These are phyloP conservation scores for Heliornis fulica DNA, from an alignment of 2,113 vertebrate genomes.

Conservation along the genomic window DNA sequence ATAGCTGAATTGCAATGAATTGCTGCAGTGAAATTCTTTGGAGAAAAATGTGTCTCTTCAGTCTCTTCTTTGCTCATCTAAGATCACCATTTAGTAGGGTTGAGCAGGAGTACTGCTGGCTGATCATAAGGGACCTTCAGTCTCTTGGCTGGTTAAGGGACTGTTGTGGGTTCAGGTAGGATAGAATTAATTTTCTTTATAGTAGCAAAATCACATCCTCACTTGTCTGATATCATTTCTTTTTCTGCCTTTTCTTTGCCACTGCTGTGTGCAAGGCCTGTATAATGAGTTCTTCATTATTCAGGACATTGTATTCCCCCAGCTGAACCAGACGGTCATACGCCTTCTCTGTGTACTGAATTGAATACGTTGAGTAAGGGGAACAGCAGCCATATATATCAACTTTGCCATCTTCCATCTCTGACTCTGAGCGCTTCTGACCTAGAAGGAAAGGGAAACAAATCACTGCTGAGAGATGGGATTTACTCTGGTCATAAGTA, in stretches of 20 bases:
- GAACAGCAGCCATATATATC: slow-evolving; percentile 66
- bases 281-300: slow-evolving; percentile 55
- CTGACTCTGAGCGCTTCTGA: slow-evolving; percentile 68
- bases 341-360: slow-evolving; percentile 64
- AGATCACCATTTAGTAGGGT: not conserved
- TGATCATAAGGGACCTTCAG: not conserved
- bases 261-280: slow-evolving; percentile 64
- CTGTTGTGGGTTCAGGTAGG: no score
- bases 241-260: slow-evolving; percentile 33
- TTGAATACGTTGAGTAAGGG: slow-evolving; percentile 69
- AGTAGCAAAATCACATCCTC: not conserved
- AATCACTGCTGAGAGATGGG: not conserved
- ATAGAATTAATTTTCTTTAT: no score
- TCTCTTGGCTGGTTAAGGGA: not conserved
- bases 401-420: slow-evolving; percentile 73
- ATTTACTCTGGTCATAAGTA: not conserved
- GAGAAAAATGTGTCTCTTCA: not conserved
- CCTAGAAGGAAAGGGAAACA: slow-evolving; percentile 21
- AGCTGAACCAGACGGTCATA: slow-evolving; percentile 71
- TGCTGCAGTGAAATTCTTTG: slow-evolving; percentile 13
- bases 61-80: not conserved
- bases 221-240: not conserved
- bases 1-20: not conserved
- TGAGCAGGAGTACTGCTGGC: not conserved
- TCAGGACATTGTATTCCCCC: slow-evolving; percentile 76